Percentiles rank a stretch among this genome's conserved stretches.
These are phyloP conservation scores for Hyles euphorbiae DNA, from an alignment of 1,140 invertebrate species.

Conservation along the genomic window DNA sequence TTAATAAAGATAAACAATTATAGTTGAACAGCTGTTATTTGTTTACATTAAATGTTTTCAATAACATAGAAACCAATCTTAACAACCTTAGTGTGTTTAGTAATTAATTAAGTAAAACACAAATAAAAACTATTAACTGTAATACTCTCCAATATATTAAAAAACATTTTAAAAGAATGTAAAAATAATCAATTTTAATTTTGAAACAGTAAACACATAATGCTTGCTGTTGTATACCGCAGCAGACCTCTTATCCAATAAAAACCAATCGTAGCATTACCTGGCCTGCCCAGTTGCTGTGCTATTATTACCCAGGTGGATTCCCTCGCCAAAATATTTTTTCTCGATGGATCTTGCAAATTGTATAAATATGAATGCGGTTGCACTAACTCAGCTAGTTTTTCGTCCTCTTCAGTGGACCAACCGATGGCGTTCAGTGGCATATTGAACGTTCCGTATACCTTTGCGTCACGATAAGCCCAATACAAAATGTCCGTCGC, in stretches of 20 bases:
- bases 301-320: slow-evolving; percentile 64
- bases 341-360: slow-evolving; percentile 53
- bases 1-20: too few species aligned
- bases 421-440: slow-evolving; percentile 60
- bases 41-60: too few species aligned
- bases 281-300: slow-evolving; percentile 52
- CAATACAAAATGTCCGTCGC: slow-evolving; percentile 66
- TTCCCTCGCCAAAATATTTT: slow-evolving; percentile 59
- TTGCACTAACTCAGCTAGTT: slow-evolving; percentile 55
- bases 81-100: too few species aligned
- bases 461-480: slow-evolving; percentile 40
- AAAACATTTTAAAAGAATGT: too few species aligned
- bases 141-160: too few species aligned
- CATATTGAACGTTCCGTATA: slow-evolving; percentile 43
- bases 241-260: slow-evolving; percentile 29
- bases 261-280: slow-evolving; percentile 29
- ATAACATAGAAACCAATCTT: too few species aligned
- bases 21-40: too few species aligned
- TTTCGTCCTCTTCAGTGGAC: slow-evolving; percentile 58
- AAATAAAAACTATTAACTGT: not conserved
- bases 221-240: slow-evolving; percentile 34
- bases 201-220: too few species aligned
- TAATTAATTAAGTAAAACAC: too few species aligned
- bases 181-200: too few species aligned
- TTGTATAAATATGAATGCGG: slow-evolving; percentile 57